Evolutionary conservation across 2,797 vertebrate genomes (phyloP).

Genomic region (Melanotaenia pygmaea): DNA sequence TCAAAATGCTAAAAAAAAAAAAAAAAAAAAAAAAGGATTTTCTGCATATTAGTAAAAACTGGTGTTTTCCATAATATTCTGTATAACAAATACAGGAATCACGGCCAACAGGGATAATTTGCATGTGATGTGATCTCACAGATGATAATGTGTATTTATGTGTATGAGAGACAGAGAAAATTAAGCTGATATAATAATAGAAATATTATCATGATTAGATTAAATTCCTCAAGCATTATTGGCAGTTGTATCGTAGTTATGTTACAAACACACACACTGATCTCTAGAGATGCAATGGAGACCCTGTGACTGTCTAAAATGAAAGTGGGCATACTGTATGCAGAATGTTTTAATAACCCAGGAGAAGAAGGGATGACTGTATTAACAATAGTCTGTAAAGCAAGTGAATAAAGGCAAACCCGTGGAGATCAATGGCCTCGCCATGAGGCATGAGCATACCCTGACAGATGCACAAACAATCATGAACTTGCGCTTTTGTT

Average conservation of each 20-base stretch:
- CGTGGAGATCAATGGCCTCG: conserved; percentile 39
- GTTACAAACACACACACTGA: conserved; percentile 29
- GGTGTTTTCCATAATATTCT: background rate
- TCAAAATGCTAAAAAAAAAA: background rate
- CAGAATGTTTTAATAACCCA: conserved; percentile 34
- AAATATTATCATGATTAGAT: conserved; percentile 35
- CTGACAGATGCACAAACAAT: conserved; percentile 29
- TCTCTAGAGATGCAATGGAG: conserved; percentile 15
- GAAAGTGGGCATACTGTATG: conserved; percentile 10
- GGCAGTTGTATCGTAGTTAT: conserved; percentile 46
- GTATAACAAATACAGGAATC: too few species aligned
- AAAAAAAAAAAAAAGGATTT: background rate
- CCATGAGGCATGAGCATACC: conserved; percentile 16
- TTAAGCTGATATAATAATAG: conserved; percentile 36
- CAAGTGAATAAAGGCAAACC: conserved; percentile 34
- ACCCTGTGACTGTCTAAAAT: conserved; percentile 7
- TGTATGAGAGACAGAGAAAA: background rate
- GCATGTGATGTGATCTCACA: background rate
- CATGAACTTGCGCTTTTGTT: conserved; percentile 58
- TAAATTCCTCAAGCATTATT: conserved; percentile 36
- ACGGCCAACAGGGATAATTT: conserved; percentile 1
- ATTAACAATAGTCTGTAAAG: conserved; percentile 42
- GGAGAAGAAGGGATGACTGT: conserved; percentile 31
- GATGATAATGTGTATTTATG: conserved; percentile 3
- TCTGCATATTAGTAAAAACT: background rate